These are phyloP conservation scores for Eospalax fontanierii DNA, from an alignment of 2,797 vertebrate genomes.

Conservation along the genomic window DNA sequence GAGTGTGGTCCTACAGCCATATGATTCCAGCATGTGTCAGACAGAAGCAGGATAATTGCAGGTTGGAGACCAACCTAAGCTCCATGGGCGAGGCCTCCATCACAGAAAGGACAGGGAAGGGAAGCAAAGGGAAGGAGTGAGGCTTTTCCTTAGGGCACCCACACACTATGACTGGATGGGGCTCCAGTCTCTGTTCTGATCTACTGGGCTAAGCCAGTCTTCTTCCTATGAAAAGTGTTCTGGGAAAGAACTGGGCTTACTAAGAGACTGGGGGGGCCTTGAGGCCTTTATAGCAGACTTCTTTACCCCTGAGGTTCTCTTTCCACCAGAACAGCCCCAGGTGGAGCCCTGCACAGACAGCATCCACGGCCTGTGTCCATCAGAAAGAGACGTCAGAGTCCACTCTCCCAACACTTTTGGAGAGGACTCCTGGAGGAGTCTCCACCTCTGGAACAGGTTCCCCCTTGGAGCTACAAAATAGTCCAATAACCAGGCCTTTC, in stretches of 20 bases:
- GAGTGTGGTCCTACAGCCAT: background rate
- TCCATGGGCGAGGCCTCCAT: background rate
- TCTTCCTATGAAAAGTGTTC: background rate
- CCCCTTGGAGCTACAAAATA: background rate
- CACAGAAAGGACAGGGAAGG: background rate
- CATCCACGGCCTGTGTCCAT: background rate
- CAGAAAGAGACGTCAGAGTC: background rate
- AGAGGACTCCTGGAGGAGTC: background rate
- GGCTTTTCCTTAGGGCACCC: background rate
- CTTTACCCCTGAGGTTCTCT: background rate
- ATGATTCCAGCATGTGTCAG: background rate
- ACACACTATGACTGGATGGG: background rate
- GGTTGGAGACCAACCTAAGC: background rate
- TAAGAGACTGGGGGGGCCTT: background rate
- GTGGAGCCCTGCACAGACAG: background rate
- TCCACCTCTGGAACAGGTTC: background rate
- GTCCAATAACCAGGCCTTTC: background rate
- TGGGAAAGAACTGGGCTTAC: background rate
- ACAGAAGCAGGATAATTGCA: background rate
- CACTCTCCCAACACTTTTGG: background rate
- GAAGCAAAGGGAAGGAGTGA: background rate
- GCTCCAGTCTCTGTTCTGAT: background rate
- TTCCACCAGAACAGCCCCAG: background rate
- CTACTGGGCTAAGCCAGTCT: too few relatives aligned
- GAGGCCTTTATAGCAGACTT: background rate